Conservation (phyloP, 2,888 invertebrate species). For the Drosophila picticornis region DNA sequence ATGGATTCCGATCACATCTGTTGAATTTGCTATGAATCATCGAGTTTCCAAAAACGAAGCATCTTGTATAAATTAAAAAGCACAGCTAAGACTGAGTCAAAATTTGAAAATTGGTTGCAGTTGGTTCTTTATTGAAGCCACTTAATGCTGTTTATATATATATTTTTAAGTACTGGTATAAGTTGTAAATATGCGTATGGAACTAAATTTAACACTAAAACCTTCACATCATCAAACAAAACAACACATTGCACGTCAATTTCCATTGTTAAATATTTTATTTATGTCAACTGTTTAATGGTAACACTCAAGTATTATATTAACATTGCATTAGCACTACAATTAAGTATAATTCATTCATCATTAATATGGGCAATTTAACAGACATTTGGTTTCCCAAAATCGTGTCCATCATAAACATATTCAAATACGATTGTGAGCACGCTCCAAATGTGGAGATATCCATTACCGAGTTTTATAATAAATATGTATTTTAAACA, state of each 20-base stretch:
- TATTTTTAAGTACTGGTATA: conserved; percentile 11
- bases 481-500: conserved; percentile 42
- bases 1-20: conserved; percentile 1
- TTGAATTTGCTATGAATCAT: not conserved
- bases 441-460: conserved; percentile 12
- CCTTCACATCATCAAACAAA: conserved; percentile 15
- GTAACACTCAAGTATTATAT: conserved; percentile 42
- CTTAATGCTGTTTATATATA: conserved; percentile 15
- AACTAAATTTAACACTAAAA: conserved; percentile 6
- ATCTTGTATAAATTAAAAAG: conserved; percentile 24
- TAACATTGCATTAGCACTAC: conserved; percentile 5
- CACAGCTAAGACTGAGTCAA: conserved; percentile 69
- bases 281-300: conserved; percentile 28
- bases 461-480: conserved; percentile 43
- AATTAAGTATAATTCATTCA: conserved; percentile 4
- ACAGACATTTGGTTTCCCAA: not conserved
- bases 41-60: conserved; percentile 13
- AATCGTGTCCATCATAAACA: not conserved
- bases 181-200: conserved; percentile 30
- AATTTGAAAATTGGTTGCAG: conserved; percentile 22
- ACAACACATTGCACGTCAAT: conserved; percentile 57
- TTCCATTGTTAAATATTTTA: conserved; percentile 49
- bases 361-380: not conserved
- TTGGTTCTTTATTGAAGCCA: not conserved
- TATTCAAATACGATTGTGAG: conserved; percentile 3